These are phyloP conservation scores for Trachymyrmex cornetzi DNA, from an alignment of 1,140 invertebrate species.

Conservation along the genomic window DNA sequence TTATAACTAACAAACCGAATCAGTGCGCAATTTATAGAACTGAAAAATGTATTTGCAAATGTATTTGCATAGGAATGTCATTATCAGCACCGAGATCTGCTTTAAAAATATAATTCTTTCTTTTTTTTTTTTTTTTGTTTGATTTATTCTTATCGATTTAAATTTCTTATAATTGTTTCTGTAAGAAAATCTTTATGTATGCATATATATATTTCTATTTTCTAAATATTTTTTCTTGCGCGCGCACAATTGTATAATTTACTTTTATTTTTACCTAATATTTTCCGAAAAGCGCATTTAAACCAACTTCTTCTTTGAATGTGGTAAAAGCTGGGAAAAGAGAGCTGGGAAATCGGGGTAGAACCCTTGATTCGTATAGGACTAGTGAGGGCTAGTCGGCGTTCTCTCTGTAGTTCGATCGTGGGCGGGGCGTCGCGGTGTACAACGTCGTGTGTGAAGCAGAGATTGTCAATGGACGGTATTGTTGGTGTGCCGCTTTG, in stretches of 20 bases:
- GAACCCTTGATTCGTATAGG: neutral
- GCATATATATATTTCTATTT: neutral
- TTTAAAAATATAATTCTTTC: too few species aligned
- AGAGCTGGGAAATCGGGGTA: conserved; percentile 16
- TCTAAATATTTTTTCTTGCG: neutral
- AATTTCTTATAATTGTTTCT: too few species aligned
- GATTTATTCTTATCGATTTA: too few species aligned
- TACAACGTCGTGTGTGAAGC: conserved; percentile 84
- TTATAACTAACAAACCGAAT: too few species aligned
- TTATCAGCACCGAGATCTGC: too few species aligned
- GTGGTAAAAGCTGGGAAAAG: conserved; percentile 22
- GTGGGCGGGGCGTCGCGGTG: conserved; percentile 85
- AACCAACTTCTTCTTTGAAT: conserved; percentile 12
- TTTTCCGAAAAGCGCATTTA: conserved; percentile 14
- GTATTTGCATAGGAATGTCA: too few species aligned
- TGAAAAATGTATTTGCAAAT: too few species aligned
- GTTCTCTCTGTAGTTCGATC: conserved; percentile 83
- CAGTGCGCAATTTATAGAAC: too few species aligned
- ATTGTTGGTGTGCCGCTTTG: conserved; percentile 78
- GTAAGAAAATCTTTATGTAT: neutral
- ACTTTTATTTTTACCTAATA: neutral
- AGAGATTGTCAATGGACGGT: conserved; percentile 85
- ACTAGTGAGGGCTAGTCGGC: conserved; percentile 73
- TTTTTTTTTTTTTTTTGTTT: too few species aligned
- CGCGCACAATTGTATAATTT: conserved; percentile 6